A percentile compares a stretch with the other conserved stretches of the same genome.
These are phyloP conservation scores for Leistus spinibarbis DNA, from an alignment of 2,888 invertebrate genomes.

Conservation along the genomic window DNA sequence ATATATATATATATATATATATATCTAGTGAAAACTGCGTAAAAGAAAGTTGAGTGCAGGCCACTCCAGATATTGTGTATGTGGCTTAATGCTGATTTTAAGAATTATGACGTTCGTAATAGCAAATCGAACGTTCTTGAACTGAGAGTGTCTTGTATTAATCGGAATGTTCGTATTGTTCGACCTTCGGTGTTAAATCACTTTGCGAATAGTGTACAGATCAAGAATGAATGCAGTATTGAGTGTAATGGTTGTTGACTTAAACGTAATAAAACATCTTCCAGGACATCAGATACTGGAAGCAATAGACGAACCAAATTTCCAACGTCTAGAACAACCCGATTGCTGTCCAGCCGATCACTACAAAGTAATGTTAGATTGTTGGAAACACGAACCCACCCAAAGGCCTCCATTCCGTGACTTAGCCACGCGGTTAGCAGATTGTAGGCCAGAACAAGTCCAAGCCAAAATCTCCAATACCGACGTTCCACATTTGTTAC, in stretches of 20 bases:
- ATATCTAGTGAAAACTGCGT: too few relatives aligned
- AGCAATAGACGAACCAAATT: slow-evolving; percentile 92
- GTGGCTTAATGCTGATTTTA: not conserved
- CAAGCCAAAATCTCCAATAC: slow-evolving; percentile 70
- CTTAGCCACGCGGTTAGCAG: slow-evolving; percentile 76
- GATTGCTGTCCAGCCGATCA: slow-evolving; percentile 94
- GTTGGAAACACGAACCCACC: slow-evolving; percentile 93
- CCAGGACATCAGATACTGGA: slow-evolving; percentile 84
- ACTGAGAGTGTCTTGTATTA: too few relatives aligned
- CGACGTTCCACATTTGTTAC: slow-evolving; percentile 70
- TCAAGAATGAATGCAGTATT: too few relatives aligned
- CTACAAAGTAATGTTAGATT: slow-evolving; percentile 90
- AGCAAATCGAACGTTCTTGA: too few relatives aligned
- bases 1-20: too few relatives aligned
- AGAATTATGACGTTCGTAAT: too few relatives aligned
- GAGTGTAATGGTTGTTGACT: not conserved
- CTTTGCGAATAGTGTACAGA: too few relatives aligned
- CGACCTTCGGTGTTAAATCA: too few relatives aligned
- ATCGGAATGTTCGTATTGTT: too few relatives aligned
- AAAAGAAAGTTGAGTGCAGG: too few relatives aligned
- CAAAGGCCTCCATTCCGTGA: slow-evolving; percentile 91
- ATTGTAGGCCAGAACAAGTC: slow-evolving; percentile 91
- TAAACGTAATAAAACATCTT: not conserved
- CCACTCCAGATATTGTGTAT: not conserved
- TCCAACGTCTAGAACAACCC: slow-evolving; percentile 88